Evolutionary conservation across 2,797 vertebrate species (phyloP), one percentile per base, ranked within the genome.

Genomic region (Thripadectes ignobilis): DNA sequence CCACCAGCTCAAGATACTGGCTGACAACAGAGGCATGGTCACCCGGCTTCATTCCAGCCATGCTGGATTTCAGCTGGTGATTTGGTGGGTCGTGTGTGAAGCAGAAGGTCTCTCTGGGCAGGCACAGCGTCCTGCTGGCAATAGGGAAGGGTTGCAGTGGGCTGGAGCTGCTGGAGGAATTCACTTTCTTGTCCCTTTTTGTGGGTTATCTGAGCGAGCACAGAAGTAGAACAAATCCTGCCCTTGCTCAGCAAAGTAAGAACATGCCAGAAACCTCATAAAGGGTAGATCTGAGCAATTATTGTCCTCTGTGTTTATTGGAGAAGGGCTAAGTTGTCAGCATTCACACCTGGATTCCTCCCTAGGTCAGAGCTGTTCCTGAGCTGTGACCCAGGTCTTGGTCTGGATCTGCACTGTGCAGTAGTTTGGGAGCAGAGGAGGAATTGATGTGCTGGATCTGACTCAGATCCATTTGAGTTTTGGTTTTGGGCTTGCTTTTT

Each of bases 1-100:
- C 63, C 38, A 34, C 62, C 54, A 54, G 46, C 36, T 88, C 51
- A 29, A 23, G 46, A n/a, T 13, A 1, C 27, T 66, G 34, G 29
- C 49, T 48, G 55, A n/a, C 51, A 39, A 7, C 0, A 0, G 26
- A 38, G 32, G 8, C 46, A 11, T 1, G 21, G 49, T 51, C 18
- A 22, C 43, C 23, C 45, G 51, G 48, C 48, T 63, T 74, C 51
- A 13, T 27, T 57, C 32, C 29, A 16, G 38, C 16, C n/a, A 2
- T 3, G 30, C 46, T 62, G 68, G 51, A 49, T 16, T 22, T 58
- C 39, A 57, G 15, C 71, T 29, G 76, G 22, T 29, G 48, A 9
- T 45, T 13, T n/a, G 16, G 10, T 26, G 43, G 14, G 43, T 14
- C 32, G 8, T 1, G 19, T 1, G 4, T 6, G 72, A 72, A 75